Percentiles rank a stretch among this genome's conserved stretches.
Evolutionary conservation across 2,888 invertebrate genomes (phyloP).

Genomic region (Criorhina ranunculi): DNA sequence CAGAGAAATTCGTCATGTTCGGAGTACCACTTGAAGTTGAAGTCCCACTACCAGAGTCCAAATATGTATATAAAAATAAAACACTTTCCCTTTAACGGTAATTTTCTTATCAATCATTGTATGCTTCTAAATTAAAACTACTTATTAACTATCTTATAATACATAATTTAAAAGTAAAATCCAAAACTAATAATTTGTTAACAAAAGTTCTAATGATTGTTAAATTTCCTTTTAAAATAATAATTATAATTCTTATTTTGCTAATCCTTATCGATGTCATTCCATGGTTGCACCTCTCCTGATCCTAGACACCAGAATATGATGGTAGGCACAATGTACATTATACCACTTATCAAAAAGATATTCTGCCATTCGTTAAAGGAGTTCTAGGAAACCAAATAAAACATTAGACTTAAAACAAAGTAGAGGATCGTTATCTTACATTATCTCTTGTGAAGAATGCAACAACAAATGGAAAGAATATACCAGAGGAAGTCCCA

Average conservation of each 20-base stretch:
- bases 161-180: conserved; percentile 45
- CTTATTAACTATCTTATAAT: conserved; percentile 41
- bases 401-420: neutral
- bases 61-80: no score
- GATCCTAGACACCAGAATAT: conserved; percentile 87
- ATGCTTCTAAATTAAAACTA: conserved; percentile 32
- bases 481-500: conserved; percentile 89
- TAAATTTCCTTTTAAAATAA: conserved; percentile 73
- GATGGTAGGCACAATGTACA: conserved; percentile 89
- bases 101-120: neutral
- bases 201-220: conserved; percentile 78
- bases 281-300: no score
- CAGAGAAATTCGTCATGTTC: no score
- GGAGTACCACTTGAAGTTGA: no score
- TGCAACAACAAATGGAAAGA: conserved; percentile 89
- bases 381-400: conserved; percentile 87
- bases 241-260: conserved; percentile 81
- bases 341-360: conserved; percentile 89
- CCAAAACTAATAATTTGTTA: conserved; percentile 21
- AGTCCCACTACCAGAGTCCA: no score
- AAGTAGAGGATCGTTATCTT: conserved; percentile 13
- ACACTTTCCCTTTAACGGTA: neutral
- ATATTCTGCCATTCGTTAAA: conserved; percentile 90
- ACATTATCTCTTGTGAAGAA: conserved; percentile 81
- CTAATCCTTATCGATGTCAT: no score